Conservation (phyloP, 2,888 invertebrate species). For the Hirtodrosophila trivittata region DNA sequence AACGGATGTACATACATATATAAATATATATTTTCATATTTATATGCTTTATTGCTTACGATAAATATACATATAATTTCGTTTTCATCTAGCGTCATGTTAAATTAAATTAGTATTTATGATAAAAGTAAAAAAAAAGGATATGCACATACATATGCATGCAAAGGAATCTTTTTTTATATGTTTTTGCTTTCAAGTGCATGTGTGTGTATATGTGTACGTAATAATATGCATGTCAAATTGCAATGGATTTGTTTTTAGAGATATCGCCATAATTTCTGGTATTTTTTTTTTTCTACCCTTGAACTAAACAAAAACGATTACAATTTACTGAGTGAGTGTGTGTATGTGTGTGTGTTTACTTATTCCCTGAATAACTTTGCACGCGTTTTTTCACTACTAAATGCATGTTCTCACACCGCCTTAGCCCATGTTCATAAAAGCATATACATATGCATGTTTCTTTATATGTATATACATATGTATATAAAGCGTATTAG, state of each 20-base stretch:
- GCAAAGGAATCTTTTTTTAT: too few relatives aligned
- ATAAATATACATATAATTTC: too few relatives aligned
- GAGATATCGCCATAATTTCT: conserved; percentile 2
- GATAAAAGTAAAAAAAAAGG: too few relatives aligned
- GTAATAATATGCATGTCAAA: conserved; percentile 3
- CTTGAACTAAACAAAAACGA: conserved; percentile 34
- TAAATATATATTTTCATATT: conserved; percentile 2
- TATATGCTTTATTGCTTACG: not conserved
- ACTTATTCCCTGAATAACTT: conserved; percentile 33
- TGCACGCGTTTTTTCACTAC: conserved; percentile 39
- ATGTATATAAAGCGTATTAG: conserved; percentile 57
- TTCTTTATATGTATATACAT: conserved; percentile 15
- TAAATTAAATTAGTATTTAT: too few relatives aligned
- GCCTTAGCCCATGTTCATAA: conserved; percentile 11
- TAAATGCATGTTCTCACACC: conserved; percentile 28
- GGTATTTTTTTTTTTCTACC: conserved; percentile 16
- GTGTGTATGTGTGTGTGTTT: conserved; percentile 6
- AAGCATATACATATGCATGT: conserved; percentile 10
- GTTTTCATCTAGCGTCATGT: too few relatives aligned
- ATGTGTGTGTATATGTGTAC: conserved; percentile 4
- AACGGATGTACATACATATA: conserved; percentile 3
- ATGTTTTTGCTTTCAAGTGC: too few relatives aligned
- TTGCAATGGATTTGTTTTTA: conserved; percentile 8
- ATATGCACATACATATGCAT: too few relatives aligned
- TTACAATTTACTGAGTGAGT: not conserved